Evolutionary conservation across 2,888 invertebrate genomes (phyloP), one percentile per base, ranked within the genome.

Genomic region (Ectropis crepuscularia): DNA sequence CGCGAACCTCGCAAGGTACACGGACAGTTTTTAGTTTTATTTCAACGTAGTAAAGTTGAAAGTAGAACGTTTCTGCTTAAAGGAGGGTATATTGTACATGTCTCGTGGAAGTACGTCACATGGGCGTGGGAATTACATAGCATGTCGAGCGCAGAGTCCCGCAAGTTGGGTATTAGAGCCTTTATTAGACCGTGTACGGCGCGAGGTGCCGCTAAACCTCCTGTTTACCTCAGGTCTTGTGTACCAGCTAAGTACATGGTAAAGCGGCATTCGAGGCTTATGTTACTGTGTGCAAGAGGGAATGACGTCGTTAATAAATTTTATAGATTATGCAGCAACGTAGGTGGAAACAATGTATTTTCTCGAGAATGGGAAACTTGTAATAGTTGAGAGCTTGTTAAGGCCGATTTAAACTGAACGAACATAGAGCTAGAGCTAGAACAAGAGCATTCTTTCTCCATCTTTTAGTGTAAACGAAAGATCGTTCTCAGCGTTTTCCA

Each of bases 81-180:
- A 9, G 6, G 5, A 53, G 53, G 61, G 53, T 60, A 57, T 53
- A 48, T 65, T 61, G 11, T 61, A 63, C 61, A 67, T 65, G 63
- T 53, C 61, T 65, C 59, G 57, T 57, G 42, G 54, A 28, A 49
- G 57, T 57, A 64, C 64, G 63, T 68, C 47, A 64, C 65, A 50
- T 63, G 63, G 71, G 70, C 71, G 71, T 72, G 71, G 68, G 72
- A 72, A 72, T 70, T 65, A 65, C 67, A 65, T 59, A 67, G 67
- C 68, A 66, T 70, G 72, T 70, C 65, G 72, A 64, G 64, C 61
- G 66, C 66, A 67, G 57, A 61, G 63, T 53, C 48, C 62, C 65
- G 68, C 65, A 64, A 73, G 66, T 66, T 63, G 53, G 61, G 67
- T 65, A 71, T 71, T 73, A 69, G 61, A 58, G 65, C 65, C 70